These are phyloP conservation scores for Gouania willdenowi DNA, from an alignment of 2,797 vertebrate genomes.

Conservation along the genomic window DNA sequence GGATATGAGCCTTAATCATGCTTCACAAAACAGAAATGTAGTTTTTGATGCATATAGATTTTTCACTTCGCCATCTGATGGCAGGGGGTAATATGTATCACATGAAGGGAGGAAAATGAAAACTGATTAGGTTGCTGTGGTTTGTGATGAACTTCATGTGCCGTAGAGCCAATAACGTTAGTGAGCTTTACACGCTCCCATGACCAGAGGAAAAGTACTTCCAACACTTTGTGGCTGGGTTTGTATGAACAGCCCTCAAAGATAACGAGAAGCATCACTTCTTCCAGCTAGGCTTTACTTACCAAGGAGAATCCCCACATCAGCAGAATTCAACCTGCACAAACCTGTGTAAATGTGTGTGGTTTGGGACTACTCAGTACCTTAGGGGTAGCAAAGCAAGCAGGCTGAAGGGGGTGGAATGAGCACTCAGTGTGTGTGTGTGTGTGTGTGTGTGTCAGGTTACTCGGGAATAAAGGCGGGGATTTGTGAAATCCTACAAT, in stretches of 20 bases:
- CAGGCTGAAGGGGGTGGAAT: slow-evolving; percentile 18
- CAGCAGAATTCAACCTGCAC: slow-evolving; percentile 48
- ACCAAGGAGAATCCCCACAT: slow-evolving; percentile 32
- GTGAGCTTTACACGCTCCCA: slow-evolving; percentile 14
- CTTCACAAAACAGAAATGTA: slow-evolving; percentile 8
- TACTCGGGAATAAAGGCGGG: too few relatives aligned
- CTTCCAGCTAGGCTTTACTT: slow-evolving; percentile 26
- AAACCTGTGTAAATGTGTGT: slow-evolving; percentile 3
- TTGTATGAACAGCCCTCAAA: slow-evolving; percentile 17
- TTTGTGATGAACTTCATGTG: slow-evolving; percentile 47
- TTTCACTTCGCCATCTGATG: slow-evolving; percentile 14
- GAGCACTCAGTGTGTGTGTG: too few relatives aligned
- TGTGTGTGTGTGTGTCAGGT: too few relatives aligned
- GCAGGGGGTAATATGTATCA: slow-evolving; percentile 27
- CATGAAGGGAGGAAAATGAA: slow-evolving; percentile 56
- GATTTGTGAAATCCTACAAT: too few relatives aligned
- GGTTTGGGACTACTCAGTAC: slow-evolving; percentile 13
- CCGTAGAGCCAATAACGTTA: slow-evolving; percentile 48
- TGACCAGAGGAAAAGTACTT: slow-evolving; percentile 11
- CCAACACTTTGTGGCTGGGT: background rate
- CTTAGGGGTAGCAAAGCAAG: slow-evolving; percentile 13
- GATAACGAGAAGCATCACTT: slow-evolving; percentile 34
- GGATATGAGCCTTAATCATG: slow-evolving; percentile 3
- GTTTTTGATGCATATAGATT: slow-evolving; percentile 24
- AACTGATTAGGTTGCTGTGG: slow-evolving; percentile 59